A percentile compares a stretch with the other conserved stretches of the same genome.
Conservation (phyloP, 2,113 vertebrate species). For the Vanacampus margaritifer region DNA sequence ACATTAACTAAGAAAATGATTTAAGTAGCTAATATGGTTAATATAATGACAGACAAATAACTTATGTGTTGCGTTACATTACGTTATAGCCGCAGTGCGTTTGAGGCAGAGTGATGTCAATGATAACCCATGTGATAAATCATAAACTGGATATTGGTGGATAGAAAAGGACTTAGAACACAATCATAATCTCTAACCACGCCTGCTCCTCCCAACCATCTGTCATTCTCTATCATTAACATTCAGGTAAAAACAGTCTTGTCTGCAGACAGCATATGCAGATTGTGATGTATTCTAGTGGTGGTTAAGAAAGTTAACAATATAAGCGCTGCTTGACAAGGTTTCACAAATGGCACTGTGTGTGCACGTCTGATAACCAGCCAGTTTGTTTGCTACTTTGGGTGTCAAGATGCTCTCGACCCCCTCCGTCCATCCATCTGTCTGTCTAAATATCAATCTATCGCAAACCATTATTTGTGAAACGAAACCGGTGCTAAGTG, state of each 20-base stretch:
- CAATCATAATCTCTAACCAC: constrained; percentile 20
- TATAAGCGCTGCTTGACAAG: constrained; percentile 26
- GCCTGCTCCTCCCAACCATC: constrained; percentile 35
- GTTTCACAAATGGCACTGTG: constrained; percentile 10
- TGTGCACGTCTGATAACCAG: constrained; percentile 14
- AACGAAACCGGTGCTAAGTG: constrained; percentile 44
- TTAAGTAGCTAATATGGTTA: background rate
- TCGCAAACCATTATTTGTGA: constrained; percentile 46
- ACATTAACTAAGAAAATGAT: background rate
- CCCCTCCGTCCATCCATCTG: constrained; percentile 21
- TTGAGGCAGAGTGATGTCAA: background rate
- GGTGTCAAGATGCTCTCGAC: constrained; percentile 11
- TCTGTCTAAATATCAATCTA: constrained; percentile 36
- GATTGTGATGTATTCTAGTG: constrained; percentile 10
- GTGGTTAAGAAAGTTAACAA: constrained; percentile 13
- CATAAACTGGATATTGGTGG: constrained; percentile 1
- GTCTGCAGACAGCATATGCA: constrained; percentile 13
- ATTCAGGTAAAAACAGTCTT: constrained; percentile 47
- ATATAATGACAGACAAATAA: background rate
- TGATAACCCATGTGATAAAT: background rate
- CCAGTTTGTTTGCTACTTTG: constrained; percentile 4
- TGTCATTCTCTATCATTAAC: constrained; percentile 39
- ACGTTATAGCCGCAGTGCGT: background rate
- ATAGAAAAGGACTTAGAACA: constrained; percentile 7
- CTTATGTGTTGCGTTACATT: background rate